phyloP scores from a whole-genome alignment of 1,140 invertebrate genomes.

The Trichogramma pretiosum region DNA sequence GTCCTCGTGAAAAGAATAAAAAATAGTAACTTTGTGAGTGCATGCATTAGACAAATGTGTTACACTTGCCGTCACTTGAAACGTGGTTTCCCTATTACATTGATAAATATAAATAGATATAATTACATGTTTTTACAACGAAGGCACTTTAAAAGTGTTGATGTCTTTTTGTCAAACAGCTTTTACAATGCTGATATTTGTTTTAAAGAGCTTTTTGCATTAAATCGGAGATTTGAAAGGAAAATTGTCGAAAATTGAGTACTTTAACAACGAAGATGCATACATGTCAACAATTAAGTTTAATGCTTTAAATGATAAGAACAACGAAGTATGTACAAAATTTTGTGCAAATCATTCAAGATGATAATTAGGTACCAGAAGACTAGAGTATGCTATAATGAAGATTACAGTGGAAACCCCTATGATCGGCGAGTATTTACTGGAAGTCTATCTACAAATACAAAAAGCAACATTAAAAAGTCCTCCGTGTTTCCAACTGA shows the following conservation, averaged over 20 bases:
- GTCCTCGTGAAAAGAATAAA: slow-evolving; percentile 16
- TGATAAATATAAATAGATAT: neutral
- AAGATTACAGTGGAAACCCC: slow-evolving; percentile 9
- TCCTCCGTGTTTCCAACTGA: slow-evolving; percentile 13
- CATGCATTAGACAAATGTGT: slow-evolving; percentile 26
- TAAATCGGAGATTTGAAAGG: too few relatives aligned
- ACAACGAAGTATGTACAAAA: too few relatives aligned
- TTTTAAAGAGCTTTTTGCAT: too few relatives aligned
- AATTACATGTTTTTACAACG: slow-evolving; percentile 7
- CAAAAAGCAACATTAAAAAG: slow-evolving; percentile 4
- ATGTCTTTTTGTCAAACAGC: neutral
- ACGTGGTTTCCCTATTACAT: slow-evolving; percentile 6
- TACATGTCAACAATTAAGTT: slow-evolving; percentile 11
- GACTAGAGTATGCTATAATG: slow-evolving; percentile 12
- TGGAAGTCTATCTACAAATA: slow-evolving; percentile 6
- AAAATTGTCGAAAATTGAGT: neutral
- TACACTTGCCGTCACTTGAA: slow-evolving; percentile 9
- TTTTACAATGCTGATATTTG: slow-evolving; percentile 14
- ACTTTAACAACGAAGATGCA: slow-evolving; percentile 11
- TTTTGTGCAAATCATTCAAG: too few relatives aligned
- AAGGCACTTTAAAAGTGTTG: slow-evolving; percentile 7
- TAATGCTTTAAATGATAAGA: neutral
- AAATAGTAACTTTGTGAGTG: slow-evolving; percentile 16
- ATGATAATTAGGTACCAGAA: neutral
- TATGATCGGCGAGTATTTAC: slow-evolving; percentile 9